phyloP scores from a whole-genome alignment of 2,113 vertebrate genomes.

The Macrotus californicus region DNA sequence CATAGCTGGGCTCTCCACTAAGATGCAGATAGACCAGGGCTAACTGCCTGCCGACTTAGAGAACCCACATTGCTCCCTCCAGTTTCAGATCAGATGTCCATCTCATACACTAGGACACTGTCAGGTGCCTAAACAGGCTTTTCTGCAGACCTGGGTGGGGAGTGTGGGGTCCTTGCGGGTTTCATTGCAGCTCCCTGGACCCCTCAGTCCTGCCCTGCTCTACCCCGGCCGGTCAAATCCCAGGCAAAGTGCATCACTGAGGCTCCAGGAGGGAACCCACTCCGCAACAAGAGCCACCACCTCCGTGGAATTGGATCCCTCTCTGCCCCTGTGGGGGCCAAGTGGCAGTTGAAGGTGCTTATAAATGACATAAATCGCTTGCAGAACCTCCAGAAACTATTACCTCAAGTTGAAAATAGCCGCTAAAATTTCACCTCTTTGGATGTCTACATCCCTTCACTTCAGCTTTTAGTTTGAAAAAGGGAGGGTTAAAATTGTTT shows the following conservation, averaged over 20 bases:
- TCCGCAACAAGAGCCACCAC: not conserved
- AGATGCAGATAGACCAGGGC: not conserved
- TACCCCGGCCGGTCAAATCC: not conserved
- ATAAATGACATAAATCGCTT: slow-evolving; percentile 45
- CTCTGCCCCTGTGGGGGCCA: not conserved
- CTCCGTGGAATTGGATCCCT: slow-evolving; percentile 19
- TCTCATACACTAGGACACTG: not conserved
- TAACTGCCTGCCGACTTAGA: not conserved
- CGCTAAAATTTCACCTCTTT: slow-evolving; percentile 33
- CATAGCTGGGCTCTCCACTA: not conserved
- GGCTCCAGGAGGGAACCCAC: not conserved
- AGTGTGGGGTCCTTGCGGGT: not conserved
- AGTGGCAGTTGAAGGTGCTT: not conserved
- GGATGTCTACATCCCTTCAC: not conserved
- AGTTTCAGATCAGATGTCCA: not conserved
- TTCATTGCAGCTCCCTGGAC: not conserved
- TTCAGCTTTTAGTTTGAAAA: slow-evolving; percentile 21
- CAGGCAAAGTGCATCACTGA: not conserved
- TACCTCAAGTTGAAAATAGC: slow-evolving; percentile 40
- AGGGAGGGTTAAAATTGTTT: not conserved
- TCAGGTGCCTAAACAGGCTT: not conserved
- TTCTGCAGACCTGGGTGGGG: not conserved
- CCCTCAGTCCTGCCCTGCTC: not conserved
- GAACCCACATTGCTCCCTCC: not conserved
- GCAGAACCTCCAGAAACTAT: slow-evolving; percentile 46